These are phyloP conservation scores for Cylloceria caligata DNA, from an alignment of 2,888 invertebrate species.

Conservation along the genomic window DNA sequence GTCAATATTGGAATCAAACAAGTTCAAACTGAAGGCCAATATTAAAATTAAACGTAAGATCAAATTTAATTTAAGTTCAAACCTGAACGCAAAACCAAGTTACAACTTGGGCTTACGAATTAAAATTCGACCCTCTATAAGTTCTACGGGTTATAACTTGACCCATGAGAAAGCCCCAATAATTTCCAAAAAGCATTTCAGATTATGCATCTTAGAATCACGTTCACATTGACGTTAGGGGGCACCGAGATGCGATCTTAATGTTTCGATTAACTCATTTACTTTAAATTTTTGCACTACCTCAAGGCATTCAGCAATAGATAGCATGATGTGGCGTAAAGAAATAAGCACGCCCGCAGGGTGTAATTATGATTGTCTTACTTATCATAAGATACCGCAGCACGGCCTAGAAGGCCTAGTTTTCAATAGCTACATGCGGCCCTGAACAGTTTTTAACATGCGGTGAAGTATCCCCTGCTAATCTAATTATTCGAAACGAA, in stretches of 20 bases:
- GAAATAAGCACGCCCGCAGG: conserved; percentile 41
- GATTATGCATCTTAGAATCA: background rate
- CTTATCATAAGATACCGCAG: no score
- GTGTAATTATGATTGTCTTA: no score
- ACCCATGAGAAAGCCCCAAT: background rate
- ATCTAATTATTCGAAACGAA: conserved; percentile 37
- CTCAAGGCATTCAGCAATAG: conserved; percentile 34
- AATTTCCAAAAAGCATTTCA: background rate
- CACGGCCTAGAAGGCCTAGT: no score
- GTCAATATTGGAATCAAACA: no score
- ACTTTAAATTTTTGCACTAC: background rate
- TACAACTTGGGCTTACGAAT: no score
- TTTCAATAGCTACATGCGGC: no score
- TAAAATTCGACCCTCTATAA: no score
- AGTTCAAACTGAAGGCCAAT: no score
- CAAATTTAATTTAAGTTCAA: background rate
- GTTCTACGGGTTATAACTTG: background rate
- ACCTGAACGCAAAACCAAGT: background rate
- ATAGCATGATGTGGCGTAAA: conserved; percentile 38
- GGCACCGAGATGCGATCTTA: no score
- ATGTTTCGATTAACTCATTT: background rate
- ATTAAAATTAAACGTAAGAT: no score
- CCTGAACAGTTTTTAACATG: no score
- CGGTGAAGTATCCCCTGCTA: no score
- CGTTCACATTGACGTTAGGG: background rate